These are phyloP conservation scores for Netelia inedita DNA, from an alignment of 2,888 invertebrate genomes.

Conservation along the genomic window DNA sequence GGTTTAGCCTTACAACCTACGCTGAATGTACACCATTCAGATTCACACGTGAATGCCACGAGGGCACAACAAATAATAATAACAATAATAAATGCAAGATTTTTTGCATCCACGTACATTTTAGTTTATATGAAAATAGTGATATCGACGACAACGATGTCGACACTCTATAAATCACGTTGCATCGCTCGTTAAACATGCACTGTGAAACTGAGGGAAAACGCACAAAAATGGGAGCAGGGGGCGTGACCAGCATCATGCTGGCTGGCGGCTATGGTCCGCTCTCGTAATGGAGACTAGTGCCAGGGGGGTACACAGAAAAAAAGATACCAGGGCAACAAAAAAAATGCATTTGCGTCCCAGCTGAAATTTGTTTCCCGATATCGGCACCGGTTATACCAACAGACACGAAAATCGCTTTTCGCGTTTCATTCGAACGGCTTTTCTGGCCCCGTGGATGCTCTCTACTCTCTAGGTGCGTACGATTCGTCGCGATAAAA, in stretches of 20 bases:
- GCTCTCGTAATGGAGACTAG: not conserved
- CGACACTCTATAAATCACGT: no score
- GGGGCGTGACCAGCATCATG: not conserved
- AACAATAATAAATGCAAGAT: no score
- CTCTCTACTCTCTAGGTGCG: not conserved
- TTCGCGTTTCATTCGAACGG: slow-evolving; percentile 22
- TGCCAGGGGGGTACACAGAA: not conserved
- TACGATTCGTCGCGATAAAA: slow-evolving; percentile 64
- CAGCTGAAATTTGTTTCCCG: slow-evolving; percentile 10
- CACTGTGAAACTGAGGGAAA: no score
- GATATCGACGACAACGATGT: no score
- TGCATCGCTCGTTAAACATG: no score
- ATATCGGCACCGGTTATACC: slow-evolving; percentile 17
- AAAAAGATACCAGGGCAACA: not conserved
- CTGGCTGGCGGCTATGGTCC: not conserved
- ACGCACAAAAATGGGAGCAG: no score
- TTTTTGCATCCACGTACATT: no score
- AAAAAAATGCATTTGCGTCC: slow-evolving; percentile 12
- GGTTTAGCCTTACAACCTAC: no score
- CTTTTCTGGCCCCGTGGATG: not conserved
- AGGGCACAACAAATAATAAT: no score
- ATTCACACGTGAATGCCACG: no score
- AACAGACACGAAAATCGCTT: slow-evolving; percentile 23
- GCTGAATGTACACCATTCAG: no score
- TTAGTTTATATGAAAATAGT: no score